Base-by-base conservation (phyloP, 2,888 invertebrate genomes). In the Abrostola triplasia region DNA sequence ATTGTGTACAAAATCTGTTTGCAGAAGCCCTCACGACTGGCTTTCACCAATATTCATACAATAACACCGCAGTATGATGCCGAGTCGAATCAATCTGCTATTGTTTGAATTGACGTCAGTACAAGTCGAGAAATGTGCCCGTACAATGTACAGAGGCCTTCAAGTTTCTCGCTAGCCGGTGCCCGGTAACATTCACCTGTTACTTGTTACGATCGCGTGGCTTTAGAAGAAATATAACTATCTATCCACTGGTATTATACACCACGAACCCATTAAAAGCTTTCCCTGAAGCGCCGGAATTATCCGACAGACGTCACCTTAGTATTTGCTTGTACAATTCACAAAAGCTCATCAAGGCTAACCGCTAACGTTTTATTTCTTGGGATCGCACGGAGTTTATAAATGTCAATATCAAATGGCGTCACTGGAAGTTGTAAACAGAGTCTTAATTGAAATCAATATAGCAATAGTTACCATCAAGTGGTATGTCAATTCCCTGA, bases 91-190 rank as follows among this genome's bases (percentile, higher is more conserved):
- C 87, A 88, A 87, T 86, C 79, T 76, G 79, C 86, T 76, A 88
- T 91, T 90, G 91, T 90, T 89, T 86, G 82, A 80, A 79, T 77
- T 88, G 88, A 88, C 89, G 89, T 90, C 88, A 88, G 70, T 74
- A 67, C 74, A 76, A 75, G 67, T 76, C 83, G 82, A 82, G 73
- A 81, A 84, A 79, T 73, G 72, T 71, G 63, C 64, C 67, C 47
- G 69, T 73, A 74, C 64, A 59, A 74, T 80, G 50, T 51, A 48
- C 51, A 12, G 51, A 73, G 83, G 73, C 83, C 82, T 83, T 84
- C 79, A 73, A 76, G 76, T 76, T 76, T 79, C 76, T 74, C 64
- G 65, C 65, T 82, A 70, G 76, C 81, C 59, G 47, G 63, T 66
- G 54, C 70, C 68, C 73, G 71, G 72, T 76, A 68, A 80, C 84